Percentiles rank a stretch among this genome's conserved stretches.
Evolutionary conservation across 2,888 invertebrate species (phyloP).

Genomic region (Rhagium mordax): DNA sequence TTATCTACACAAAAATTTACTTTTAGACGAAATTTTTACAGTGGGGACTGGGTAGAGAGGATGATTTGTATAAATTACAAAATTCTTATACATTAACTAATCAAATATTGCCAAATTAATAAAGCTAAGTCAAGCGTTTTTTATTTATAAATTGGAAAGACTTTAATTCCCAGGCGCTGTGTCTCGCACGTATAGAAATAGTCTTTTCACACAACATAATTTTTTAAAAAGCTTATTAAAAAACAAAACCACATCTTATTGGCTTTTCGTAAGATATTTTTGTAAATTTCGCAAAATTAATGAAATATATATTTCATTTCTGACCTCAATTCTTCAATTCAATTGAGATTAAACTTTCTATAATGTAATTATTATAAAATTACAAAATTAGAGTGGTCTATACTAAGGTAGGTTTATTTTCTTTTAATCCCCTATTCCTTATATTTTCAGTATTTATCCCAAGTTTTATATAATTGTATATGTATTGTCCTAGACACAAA

Average conservation of each 20-base stretch:
- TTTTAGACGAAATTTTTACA: constrained; percentile 6
- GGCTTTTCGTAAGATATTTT: no score
- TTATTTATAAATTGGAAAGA: constrained; percentile 14
- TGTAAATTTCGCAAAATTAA: no score
- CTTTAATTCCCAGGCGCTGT: background rate
- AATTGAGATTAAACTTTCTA: no score
- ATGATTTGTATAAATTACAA: constrained; percentile 8
- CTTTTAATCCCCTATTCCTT: no score
- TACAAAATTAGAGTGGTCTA: no score
- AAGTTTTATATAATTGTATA: no score
- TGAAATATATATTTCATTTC: no score
- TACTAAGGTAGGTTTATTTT: no score
- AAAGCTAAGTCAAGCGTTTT: constrained; percentile 31
- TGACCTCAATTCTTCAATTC: background rate
- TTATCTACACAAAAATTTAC: background rate
- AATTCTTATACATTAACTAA: constrained; percentile 12
- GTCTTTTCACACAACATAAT: constrained; percentile 18
- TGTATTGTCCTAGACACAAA: no score
- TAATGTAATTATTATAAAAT: no score
- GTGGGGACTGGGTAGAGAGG: background rate
- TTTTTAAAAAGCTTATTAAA: background rate
- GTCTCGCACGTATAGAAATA: background rate
- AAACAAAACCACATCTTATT: no score
- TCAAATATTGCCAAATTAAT: constrained; percentile 17
- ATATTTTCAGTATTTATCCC: no score